phyloP scores from a whole-genome alignment of 64 coral and sea anemone species.

The Porites lutea region DNA sequence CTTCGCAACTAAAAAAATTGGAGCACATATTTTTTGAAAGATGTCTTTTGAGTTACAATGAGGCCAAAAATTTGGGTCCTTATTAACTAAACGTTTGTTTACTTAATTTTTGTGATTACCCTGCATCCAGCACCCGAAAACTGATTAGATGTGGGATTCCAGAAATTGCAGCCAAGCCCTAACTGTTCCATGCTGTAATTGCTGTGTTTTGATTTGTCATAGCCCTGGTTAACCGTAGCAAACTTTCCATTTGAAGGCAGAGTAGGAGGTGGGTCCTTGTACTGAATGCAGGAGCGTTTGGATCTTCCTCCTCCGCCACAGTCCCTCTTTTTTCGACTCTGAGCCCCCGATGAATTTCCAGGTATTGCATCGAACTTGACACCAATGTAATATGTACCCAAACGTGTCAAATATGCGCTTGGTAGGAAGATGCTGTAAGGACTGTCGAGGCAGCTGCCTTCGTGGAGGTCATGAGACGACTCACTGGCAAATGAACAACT shows the following conservation, averaged over 20 bases:
- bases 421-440: conserved; percentile 45
- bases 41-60: no score
- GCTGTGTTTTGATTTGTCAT: conserved; percentile 27
- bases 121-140: conserved; percentile 52
- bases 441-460: conserved; percentile 21
- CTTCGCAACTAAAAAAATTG: no score
- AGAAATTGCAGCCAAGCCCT: conserved; percentile 49
- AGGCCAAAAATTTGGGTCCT: no score
- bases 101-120: not conserved
- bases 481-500: not conserved
- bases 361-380: not conserved
- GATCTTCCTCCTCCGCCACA: conserved; percentile 36
- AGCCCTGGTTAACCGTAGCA: not conserved
- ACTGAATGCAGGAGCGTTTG: conserved; percentile 64
- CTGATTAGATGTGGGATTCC: conserved; percentile 26
- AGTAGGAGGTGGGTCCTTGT: conserved; percentile 68
- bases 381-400: conserved; percentile 46
- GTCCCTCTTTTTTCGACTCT: conserved; percentile 47
- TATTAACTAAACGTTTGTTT: no score
- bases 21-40: no score
- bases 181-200: conserved; percentile 44
- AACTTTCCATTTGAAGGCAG: conserved; percentile 45
- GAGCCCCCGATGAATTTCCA: not conserved
- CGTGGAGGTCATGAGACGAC: not conserved
- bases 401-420: not conserved